Evolutionary conservation across 2,113 vertebrate genomes (phyloP).

Genomic region (Neodon shergylaensis): DNA sequence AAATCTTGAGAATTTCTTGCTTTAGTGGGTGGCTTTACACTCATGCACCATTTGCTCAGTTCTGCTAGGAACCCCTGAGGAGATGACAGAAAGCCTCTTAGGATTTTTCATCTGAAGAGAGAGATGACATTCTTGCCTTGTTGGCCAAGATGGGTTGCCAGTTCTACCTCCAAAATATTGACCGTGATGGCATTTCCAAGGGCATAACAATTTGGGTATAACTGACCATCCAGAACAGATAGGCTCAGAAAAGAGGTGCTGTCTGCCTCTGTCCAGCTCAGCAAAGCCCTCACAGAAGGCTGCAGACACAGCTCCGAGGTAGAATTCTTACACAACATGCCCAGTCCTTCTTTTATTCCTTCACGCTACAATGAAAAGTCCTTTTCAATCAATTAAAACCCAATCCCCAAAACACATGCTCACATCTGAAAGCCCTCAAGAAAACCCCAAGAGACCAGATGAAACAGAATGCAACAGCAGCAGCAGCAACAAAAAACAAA

Average conservation of each 20-base stretch:
- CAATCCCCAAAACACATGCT: background rate
- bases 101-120: background rate
- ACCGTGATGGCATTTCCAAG: slow-evolving; percentile 88
- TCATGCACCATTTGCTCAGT: background rate
- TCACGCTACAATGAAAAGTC: background rate
- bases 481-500: background rate
- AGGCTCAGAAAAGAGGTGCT: slow-evolving; percentile 87
- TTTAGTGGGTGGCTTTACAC: background rate
- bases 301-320: background rate
- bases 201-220: slow-evolving; percentile 83
- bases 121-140: background rate
- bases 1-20: background rate
- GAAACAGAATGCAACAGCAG: slow-evolving; percentile 84
- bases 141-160: background rate
- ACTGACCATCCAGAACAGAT: slow-evolving; percentile 88
- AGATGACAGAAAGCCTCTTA: background rate
- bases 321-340: background rate
- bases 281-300: slow-evolving; percentile 86
- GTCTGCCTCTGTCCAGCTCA: slow-evolving; percentile 86
- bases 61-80: background rate
- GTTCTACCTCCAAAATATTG: slow-evolving; percentile 81
- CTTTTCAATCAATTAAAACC: background rate
- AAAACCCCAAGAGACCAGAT: slow-evolving; percentile 87
- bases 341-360: background rate
- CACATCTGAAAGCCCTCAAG: slow-evolving; percentile 83